Evolutionary conservation across 2,797 vertebrate genomes (phyloP).

Genomic region (Catharus ustulatus): DNA sequence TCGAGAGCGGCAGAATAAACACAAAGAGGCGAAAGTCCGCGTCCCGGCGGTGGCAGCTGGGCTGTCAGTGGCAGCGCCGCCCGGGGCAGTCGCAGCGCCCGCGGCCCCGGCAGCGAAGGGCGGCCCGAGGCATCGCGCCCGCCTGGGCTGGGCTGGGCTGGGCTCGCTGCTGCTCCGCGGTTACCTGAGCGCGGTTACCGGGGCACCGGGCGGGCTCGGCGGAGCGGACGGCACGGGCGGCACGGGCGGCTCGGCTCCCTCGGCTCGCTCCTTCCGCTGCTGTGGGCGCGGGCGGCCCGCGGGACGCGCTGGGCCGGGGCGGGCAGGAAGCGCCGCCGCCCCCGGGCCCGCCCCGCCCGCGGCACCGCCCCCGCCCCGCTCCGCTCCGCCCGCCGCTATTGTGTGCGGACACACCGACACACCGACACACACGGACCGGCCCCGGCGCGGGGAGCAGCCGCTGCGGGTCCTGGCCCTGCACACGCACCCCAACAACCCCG

Average conservation of each 20-base stretch:
- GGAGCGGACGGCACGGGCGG: too few species aligned
- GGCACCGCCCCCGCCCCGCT: neutral
- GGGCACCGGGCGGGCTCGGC: neutral
- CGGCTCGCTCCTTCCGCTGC: neutral
- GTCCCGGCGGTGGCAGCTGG: neutral
- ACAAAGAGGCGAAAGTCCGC: neutral
- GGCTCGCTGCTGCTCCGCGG: neutral
- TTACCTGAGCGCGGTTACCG: slow-evolving; percentile 1
- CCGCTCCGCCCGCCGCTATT: neutral
- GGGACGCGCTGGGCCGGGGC: neutral
- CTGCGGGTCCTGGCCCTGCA: too few species aligned
- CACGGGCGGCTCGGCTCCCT: neutral
- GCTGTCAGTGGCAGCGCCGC: slow-evolving; percentile 8
- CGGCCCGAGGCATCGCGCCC: slow-evolving; percentile 21
- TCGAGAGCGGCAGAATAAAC: neutral
- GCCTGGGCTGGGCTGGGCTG: neutral
- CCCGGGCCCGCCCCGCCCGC: neutral
- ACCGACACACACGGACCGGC: neutral
- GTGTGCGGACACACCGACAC: neutral
- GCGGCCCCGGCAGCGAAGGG: neutral
- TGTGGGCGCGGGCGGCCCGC: neutral
- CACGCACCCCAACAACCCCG: too few species aligned
- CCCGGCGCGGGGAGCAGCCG: neutral
- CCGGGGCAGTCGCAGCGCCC: neutral
- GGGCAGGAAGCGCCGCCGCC: neutral